phyloP scores from a whole-genome alignment of 1,140 invertebrate genomes.

The Lucilia cuprina region DNA sequence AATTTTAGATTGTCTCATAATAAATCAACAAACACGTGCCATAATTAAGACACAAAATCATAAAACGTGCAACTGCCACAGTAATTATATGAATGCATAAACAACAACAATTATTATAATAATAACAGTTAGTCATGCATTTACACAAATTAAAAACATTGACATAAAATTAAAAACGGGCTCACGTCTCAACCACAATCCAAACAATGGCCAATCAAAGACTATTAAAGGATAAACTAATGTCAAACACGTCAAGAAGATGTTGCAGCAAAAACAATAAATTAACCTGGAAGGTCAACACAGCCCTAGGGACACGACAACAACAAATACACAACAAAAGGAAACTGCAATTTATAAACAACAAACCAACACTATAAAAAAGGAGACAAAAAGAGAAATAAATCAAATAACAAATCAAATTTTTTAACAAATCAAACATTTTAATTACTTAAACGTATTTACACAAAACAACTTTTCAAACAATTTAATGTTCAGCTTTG shows the following conservation, averaged over 20 bases:
- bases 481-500: neutral
- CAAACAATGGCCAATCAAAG: conserved; percentile 24
- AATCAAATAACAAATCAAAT: neutral
- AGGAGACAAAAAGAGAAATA: neutral
- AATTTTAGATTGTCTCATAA: neutral
- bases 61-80: neutral
- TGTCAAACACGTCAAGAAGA: neutral
- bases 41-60: neutral
- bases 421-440: neutral
- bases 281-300: neutral
- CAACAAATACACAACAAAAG: neutral
- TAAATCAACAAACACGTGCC: neutral
- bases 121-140: neutral
- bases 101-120: neutral
- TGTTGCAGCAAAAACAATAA: neutral
- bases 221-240: neutral
- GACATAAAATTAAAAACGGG: neutral
- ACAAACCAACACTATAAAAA: neutral
- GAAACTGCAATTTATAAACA: neutral
- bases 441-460: neutral
- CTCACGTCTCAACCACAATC: neutral
- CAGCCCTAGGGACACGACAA: neutral
- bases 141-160: neutral
- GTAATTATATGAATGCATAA: neutral
- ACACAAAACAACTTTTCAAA: neutral